Base-by-base conservation (phyloP, 2,888 invertebrate genomes). In the Apamea sordens region DNA sequence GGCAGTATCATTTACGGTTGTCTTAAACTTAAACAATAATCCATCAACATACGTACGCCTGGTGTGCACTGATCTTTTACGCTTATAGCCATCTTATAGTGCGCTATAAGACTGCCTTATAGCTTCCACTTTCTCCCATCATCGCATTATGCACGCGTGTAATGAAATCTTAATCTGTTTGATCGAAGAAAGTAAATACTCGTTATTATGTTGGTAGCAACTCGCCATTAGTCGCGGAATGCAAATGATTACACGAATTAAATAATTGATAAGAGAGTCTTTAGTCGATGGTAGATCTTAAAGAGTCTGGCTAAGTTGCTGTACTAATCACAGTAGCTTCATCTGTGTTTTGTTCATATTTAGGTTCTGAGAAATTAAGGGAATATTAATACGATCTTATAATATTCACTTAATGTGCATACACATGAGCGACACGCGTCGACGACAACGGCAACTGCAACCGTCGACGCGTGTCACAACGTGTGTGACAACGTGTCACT, bases 101-200 rank as follows among this genome's bases (percentile, higher is more conserved):
- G 61, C 13, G 21, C n/a, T n/a, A 61, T 41, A 71, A 61, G 71
- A 56, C 44, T 65, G 56, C 41, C 82, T 86, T 83, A 84, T 87
- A 82, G 75, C 75, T 75, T 85, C 83, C 83, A 90, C 93, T 93
- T 93, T 93, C 92, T 88, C 91, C 82, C 84, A 89, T 92, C 89
- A 91, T 83, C 83, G 87, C 86, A 89, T 92, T 92, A 92, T 85
- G 85, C 83, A 89, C 83, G 89, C 87, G 88, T 89, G 91, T 91
- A 91, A 90, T 89, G 86, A 85, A 90, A 89, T 84, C 86, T 80
- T 85, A 88, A 90, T 90, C 88, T 86, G 79, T 83, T 78, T 83
- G 87, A 91, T 90, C 86, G 82, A 90, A 86, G 88, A 90, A 89
- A 89, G 88, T 87, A 82, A 84, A 83, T 81, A 87, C 82, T 77